Evolutionary conservation across 2,888 invertebrate species (phyloP).

Genomic region (Flexamia atlantica): DNA sequence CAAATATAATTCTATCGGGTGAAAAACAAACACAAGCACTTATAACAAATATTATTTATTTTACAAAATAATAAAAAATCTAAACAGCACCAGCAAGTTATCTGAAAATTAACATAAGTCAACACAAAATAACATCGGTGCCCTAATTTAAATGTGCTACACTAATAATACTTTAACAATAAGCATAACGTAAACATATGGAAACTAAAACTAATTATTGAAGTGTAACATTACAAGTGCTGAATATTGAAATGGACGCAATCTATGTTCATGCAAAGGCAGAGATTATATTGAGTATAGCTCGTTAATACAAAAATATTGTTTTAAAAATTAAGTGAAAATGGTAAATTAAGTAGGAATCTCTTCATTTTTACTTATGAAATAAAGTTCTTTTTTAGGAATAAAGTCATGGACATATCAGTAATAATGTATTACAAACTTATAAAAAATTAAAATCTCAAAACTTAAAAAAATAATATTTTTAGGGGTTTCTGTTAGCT

Average conservation of each 20-base stretch:
- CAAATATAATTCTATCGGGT: no score
- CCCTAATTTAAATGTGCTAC: slow-evolving; percentile 38
- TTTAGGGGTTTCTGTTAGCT: no score
- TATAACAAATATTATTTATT: slow-evolving; percentile 55
- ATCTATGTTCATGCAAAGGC: slow-evolving; percentile 50
- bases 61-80: slow-evolving; percentile 55
- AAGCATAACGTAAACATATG: not conserved
- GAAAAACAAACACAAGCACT: slow-evolving; percentile 36
- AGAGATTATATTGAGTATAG: not conserved
- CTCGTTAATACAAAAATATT: no score
- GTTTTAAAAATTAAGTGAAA: no score
- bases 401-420: no score
- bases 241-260: slow-evolving; percentile 24
- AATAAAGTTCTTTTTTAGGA: no score
- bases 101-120: slow-evolving; percentile 49
- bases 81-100: slow-evolving; percentile 47
- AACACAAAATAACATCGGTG: slow-evolving; percentile 57
- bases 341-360: no score
- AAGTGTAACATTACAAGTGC: not conserved
- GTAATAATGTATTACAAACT: no score
- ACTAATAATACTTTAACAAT: no score
- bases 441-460: no score
- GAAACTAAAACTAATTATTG: not conserved
- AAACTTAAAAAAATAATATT: no score
- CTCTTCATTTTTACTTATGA: no score